Evolutionary conservation across 1,140 invertebrate genomes (phyloP).

Genomic region (Contarinia nasturtii): DNA sequence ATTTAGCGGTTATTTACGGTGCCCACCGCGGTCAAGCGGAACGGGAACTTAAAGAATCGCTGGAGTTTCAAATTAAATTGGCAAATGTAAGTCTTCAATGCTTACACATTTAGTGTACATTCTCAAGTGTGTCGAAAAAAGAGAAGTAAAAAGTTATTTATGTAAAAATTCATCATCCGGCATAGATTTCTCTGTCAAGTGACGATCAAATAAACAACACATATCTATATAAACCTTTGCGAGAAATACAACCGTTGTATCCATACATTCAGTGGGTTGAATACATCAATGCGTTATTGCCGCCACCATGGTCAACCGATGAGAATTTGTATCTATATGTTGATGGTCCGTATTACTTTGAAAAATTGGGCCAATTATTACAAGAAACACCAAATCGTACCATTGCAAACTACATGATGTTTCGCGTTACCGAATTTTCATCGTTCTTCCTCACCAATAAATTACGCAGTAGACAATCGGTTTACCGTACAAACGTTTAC

Average conservation of each 20-base stretch:
- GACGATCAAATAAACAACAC: constrained; percentile 83
- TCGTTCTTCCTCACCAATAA: constrained; percentile 55
- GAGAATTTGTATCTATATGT: constrained; percentile 60
- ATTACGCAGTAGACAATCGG: constrained; percentile 46
- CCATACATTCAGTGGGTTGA: constrained; percentile 32
- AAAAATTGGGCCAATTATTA: constrained; percentile 36
- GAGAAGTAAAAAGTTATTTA: too few relatives aligned
- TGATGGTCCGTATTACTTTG: constrained; percentile 56
- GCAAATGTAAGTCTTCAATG: constrained; percentile 60
- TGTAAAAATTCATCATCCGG: too few relatives aligned
- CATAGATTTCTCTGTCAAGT: constrained; percentile 69
- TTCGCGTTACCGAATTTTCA: constrained; percentile 52
- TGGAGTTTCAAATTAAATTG: constrained; percentile 84
- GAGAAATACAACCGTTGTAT: constrained; percentile 50
- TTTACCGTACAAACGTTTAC: constrained; percentile 50
- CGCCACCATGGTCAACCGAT: constrained; percentile 32
- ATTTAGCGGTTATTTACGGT: constrained; percentile 73
- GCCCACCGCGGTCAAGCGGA: constrained; percentile 46
- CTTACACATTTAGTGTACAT: neutral
- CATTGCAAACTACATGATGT: constrained; percentile 63
- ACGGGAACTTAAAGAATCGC: constrained; percentile 56
- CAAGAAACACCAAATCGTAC: constrained; percentile 27
- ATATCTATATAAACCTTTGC: constrained; percentile 76
- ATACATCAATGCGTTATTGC: constrained; percentile 61
- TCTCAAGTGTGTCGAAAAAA: too few relatives aligned